A percentile compares a stretch with the other conserved stretches of the same genome.
Conservation (phyloP, 2,797 vertebrate genomes). For the Aulostomus chinensis region DNA sequence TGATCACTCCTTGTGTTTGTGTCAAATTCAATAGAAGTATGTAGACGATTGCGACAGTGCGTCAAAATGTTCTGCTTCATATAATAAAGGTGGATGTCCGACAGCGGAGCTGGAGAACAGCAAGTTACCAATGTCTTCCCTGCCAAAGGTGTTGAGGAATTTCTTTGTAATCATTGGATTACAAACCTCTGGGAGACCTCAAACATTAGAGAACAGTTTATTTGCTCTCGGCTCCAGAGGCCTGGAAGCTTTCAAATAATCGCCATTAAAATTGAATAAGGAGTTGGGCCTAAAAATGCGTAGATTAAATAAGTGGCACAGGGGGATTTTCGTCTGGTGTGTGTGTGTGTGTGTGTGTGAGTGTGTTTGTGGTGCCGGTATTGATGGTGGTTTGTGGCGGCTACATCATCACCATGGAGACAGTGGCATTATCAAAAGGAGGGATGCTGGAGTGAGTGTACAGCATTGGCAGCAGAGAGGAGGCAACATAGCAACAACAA, state of each 20-base stretch:
- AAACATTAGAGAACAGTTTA: slow-evolving; percentile 43
- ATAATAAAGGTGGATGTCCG: too few relatives aligned
- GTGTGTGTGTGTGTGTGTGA: slow-evolving; percentile 18
- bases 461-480: slow-evolving; percentile 24
- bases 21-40: too few relatives aligned
- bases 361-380: slow-evolving; percentile 24
- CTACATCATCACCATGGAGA: slow-evolving; percentile 78
- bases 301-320: slow-evolving; percentile 20
- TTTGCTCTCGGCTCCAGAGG: slow-evolving; percentile 35
- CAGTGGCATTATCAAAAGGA: slow-evolving; percentile 46
- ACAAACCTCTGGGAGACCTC: slow-evolving; percentile 35
- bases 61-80: too few relatives aligned
- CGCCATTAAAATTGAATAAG: slow-evolving; percentile 70
- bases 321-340: slow-evolving; percentile 33
- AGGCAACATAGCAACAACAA: slow-evolving; percentile 25
- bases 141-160: slow-evolving; percentile 21
- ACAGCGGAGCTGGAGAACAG: too few relatives aligned
- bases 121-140: slow-evolving; percentile 20
- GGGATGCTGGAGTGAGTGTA: slow-evolving; percentile 26
- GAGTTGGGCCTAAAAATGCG: slow-evolving; percentile 50
- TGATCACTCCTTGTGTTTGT: too few relatives aligned
- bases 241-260: slow-evolving; percentile 61
- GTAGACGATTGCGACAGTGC: too few relatives aligned
- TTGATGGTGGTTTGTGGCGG: slow-evolving; percentile 39
- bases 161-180: slow-evolving; percentile 37